A percentile compares a stretch with the other conserved stretches of the same genome.
Evolutionary conservation across 2,797 vertebrate species (phyloP).

Genomic region (Hemibagrus guttatus): DNA sequence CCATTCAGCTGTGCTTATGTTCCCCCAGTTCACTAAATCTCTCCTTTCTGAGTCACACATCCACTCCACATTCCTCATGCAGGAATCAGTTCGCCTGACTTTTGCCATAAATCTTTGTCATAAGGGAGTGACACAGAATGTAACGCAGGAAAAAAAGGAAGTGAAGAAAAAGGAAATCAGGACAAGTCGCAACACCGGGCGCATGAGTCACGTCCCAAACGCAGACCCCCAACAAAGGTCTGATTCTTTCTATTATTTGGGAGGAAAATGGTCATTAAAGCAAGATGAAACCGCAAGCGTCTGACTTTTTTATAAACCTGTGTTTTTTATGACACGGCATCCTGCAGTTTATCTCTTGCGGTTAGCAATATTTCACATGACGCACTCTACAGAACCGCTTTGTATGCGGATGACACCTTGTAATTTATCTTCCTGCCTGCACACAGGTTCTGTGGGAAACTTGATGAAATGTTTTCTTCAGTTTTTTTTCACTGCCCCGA

Average conservation of each 20-base stretch:
- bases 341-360: slow-evolving; percentile 30
- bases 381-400: background rate
- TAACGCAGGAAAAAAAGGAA: background rate
- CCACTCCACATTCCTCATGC: slow-evolving; percentile 2
- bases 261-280: background rate
- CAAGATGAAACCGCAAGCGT: background rate
- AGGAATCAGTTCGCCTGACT: slow-evolving; percentile 17
- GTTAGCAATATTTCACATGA: slow-evolving; percentile 16
- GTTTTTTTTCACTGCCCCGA: background rate
- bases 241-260: slow-evolving; percentile 16
- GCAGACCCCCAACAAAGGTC: slow-evolving; percentile 34
- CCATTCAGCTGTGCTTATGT: slow-evolving; percentile 26
- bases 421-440: background rate
- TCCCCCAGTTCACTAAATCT: slow-evolving; percentile 10
- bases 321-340: background rate
- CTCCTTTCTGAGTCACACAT: slow-evolving; percentile 48
- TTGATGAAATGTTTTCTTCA: background rate
- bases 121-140: slow-evolving; percentile 21
- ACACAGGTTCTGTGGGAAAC: slow-evolving; percentile 2
- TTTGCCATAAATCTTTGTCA: slow-evolving; percentile 31
- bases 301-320: background rate
- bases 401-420: slow-evolving; percentile 12
- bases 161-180: slow-evolving; percentile 22
- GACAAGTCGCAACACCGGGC: slow-evolving; percentile 31
- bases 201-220: background rate